Conservation (phyloP, 2,888 invertebrate genomes). For the Tuberolachnus salignus region DNA sequence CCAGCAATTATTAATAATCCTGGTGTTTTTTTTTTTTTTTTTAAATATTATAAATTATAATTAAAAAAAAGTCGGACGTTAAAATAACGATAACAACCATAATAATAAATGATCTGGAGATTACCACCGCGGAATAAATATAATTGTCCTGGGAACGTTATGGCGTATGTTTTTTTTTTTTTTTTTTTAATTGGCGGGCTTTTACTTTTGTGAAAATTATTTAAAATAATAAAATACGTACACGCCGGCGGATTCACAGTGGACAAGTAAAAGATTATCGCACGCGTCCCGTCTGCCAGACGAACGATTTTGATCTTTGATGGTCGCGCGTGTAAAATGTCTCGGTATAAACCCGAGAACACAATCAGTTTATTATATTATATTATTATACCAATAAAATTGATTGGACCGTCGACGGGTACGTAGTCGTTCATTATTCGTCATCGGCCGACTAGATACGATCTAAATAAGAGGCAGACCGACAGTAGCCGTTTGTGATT, state of each 20-base stretch:
- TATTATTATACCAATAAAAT: conserved; percentile 14
- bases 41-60: conserved; percentile 24
- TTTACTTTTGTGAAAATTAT: conserved; percentile 46
- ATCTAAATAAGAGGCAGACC: no score
- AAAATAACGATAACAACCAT: neutral
- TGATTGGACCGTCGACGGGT: neutral
- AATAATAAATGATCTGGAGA: conserved; percentile 21
- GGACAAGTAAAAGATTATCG: neutral
- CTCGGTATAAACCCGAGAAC: neutral
- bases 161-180: conserved; percentile 11
- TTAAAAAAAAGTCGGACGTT: conserved; percentile 13
- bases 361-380: no score
- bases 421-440: neutral
- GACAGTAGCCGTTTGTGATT: no score
- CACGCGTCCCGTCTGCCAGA: neutral
- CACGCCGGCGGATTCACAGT: neutral
- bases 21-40: neutral
- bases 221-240: neutral
- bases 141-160: conserved; percentile 35
- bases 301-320: neutral
- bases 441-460: neutral
- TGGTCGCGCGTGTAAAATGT: neutral
- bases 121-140: conserved; percentile 9
- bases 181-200: conserved; percentile 35
- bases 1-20: conserved; percentile 6